Percentiles rank a stretch among this genome's conserved stretches.
phyloP scores from a whole-genome alignment of 1,140 invertebrate genomes.

The Melitaea cinxia region DNA sequence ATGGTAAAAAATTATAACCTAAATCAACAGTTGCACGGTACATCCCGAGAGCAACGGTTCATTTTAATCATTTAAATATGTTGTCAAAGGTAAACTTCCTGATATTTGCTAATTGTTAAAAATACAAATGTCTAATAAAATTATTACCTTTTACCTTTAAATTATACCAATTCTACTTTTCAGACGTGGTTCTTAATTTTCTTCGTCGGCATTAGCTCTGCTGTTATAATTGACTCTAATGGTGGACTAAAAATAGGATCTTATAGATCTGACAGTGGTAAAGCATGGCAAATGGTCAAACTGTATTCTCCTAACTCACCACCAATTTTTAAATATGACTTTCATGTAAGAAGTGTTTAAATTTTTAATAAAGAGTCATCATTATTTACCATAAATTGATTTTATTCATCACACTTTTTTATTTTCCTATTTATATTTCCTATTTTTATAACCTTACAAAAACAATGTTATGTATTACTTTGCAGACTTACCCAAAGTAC shows the following conservation, averaged over 20 bases:
- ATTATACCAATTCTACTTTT: slow-evolving; percentile 35
- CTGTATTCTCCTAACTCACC: slow-evolving; percentile 52
- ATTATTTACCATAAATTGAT: too few relatives aligned
- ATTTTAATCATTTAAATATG: slow-evolving; percentile 56
- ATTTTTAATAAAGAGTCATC: too few relatives aligned
- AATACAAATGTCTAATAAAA: too few relatives aligned
- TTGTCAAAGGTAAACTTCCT: slow-evolving; percentile 39
- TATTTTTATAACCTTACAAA: neutral
- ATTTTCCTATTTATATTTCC: too few relatives aligned
- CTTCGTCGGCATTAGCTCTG: slow-evolving; percentile 46
- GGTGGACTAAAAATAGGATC: slow-evolving; percentile 34
- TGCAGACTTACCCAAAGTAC: slow-evolving; percentile 80
- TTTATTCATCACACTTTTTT: too few relatives aligned
- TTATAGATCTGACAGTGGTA: slow-evolving; percentile 31
- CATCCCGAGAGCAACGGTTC: slow-evolving; percentile 60
- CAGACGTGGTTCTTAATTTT: slow-evolving; percentile 57
- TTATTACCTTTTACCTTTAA: slow-evolving; percentile 12
- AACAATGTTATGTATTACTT: slow-evolving; percentile 5
- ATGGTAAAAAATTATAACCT: slow-evolving; percentile 52
- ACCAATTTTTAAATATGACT: slow-evolving; percentile 49
- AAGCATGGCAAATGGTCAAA: slow-evolving; percentile 56
- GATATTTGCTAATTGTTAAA: neutral
- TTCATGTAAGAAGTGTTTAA: slow-evolving; percentile 49
- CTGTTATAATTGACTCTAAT: slow-evolving; percentile 53
- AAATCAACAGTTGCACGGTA: slow-evolving; percentile 67